Conservation (phyloP, 2,113 vertebrate genomes). For the Ictalurus furcatus region DNA sequence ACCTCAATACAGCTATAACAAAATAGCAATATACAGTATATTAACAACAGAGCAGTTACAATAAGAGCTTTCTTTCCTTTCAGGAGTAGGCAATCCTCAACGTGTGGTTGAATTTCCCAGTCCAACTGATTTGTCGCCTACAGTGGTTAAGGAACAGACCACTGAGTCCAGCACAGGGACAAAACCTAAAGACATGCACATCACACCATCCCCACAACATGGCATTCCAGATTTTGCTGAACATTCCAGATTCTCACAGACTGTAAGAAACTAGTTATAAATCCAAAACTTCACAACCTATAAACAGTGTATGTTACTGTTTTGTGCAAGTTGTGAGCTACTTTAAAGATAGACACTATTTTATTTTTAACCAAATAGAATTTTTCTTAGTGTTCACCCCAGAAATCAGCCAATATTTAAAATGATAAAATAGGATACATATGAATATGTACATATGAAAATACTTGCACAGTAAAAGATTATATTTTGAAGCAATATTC, state of each 20-base stretch:
- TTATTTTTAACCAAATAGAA: not conserved
- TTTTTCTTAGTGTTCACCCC: not conserved
- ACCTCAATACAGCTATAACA: not conserved
- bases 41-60: not conserved
- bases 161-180: not conserved
- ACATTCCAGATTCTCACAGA: not conserved
- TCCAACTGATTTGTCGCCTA: no score
- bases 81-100: not conserved
- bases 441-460: not conserved
- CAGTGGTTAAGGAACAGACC: not conserved
- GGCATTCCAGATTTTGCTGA: not conserved
- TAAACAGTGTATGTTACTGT: not conserved
- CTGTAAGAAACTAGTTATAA: constrained; percentile 5
- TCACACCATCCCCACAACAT: not conserved
- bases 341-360: not conserved
- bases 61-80: not conserved
- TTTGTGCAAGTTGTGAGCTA: not conserved
- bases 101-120: not conserved
- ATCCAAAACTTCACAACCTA: not conserved
- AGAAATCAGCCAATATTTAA: not conserved
- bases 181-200: not conserved
- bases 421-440: not conserved
- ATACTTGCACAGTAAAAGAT: not conserved
- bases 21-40: not conserved
- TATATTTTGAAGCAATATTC: not conserved